Evolutionary conservation across 2,888 invertebrate genomes (phyloP).

Genomic region (Pheosia tremula): DNA sequence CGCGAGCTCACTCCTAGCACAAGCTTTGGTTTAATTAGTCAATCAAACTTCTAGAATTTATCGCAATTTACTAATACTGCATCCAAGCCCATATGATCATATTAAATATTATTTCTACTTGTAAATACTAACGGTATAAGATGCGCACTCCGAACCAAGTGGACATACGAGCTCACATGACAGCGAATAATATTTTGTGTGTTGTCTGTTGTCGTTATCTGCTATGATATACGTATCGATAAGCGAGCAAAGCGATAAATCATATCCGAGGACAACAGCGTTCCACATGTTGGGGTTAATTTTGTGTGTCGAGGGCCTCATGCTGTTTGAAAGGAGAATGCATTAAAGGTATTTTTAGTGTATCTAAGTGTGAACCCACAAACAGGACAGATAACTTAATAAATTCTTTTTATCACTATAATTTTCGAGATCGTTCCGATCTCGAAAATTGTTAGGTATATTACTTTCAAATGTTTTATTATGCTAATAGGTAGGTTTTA

Average conservation of each 20-base stretch:
- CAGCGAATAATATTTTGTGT: conserved; percentile 4
- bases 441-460: neutral
- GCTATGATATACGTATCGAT: conserved; percentile 30
- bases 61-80: neutral
- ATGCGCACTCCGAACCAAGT: neutral
- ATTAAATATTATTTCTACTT: too few species aligned
- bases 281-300: conserved; percentile 72
- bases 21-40: too few species aligned
- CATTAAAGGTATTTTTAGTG: conserved; percentile 12
- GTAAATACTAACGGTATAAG: neutral
- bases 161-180: neutral
- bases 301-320: conserved; percentile 55
- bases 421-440: too few species aligned
- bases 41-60: neutral
- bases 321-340: conserved; percentile 49
- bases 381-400: conserved; percentile 10
- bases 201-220: conserved; percentile 3
- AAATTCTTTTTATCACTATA: neutral
- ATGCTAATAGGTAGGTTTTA: neutral
- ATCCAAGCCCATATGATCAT: too few species aligned
- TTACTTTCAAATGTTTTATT: neutral
- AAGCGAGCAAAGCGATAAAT: conserved; percentile 57
- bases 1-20: too few species aligned
- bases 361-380: neutral
- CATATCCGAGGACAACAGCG: conserved; percentile 58